phyloP scores from a whole-genome alignment of 2,888 invertebrate species.

The Nasonovia ribisnigri region DNA sequence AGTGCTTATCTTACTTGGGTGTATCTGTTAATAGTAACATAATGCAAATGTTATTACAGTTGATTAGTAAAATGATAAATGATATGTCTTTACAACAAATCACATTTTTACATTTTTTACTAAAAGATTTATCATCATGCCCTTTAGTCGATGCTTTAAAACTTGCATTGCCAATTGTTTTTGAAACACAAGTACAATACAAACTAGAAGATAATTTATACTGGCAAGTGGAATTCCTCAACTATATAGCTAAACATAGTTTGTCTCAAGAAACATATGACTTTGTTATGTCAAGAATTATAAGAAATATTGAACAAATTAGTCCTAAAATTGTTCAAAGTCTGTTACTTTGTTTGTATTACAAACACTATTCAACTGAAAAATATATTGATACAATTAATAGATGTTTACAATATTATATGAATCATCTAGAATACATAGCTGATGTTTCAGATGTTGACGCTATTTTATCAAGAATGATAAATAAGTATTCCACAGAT shows the following conservation, averaged over 20 bases:
- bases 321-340: slow-evolving; percentile 72
- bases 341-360: slow-evolving; percentile 75
- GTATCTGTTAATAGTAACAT: slow-evolving; percentile 75
- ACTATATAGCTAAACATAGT: slow-evolving; percentile 73
- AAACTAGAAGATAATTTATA: slow-evolving; percentile 71
- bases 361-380: slow-evolving; percentile 71
- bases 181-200: slow-evolving; percentile 75
- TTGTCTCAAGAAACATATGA: slow-evolving; percentile 73
- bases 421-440: background rate
- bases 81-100: slow-evolving; percentile 75
- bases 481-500: slow-evolving; percentile 72
- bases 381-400: slow-evolving; percentile 73
- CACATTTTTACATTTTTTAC: slow-evolving; percentile 76
- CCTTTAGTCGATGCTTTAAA: slow-evolving; percentile 77
- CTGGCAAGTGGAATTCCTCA: slow-evolving; percentile 73
- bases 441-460: slow-evolving; percentile 73
- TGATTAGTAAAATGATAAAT: slow-evolving; percentile 76
- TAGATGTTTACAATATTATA: slow-evolving; percentile 72
- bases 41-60: slow-evolving; percentile 76
- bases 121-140: slow-evolving; percentile 72
- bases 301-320: slow-evolving; percentile 70
- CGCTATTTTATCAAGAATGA: slow-evolving; percentile 73
- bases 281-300: slow-evolving; percentile 73
- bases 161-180: slow-evolving; percentile 78
- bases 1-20: slow-evolving; percentile 74